phyloP scores from a whole-genome alignment of 2,797 vertebrate species.

The Cryptoblepharus egeriae region DNA sequence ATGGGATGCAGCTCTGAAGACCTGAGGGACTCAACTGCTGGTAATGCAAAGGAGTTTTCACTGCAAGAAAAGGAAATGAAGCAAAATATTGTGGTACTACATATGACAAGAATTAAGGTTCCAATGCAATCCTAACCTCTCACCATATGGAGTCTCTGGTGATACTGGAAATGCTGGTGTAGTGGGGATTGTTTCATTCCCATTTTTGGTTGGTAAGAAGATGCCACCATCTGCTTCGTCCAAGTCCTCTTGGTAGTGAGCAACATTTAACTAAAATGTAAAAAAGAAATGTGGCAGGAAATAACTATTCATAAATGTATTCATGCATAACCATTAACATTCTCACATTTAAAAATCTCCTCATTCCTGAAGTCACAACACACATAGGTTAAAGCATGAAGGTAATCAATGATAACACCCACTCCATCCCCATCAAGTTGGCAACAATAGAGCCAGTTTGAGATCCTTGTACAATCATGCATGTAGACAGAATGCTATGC shows the following conservation, averaged over 20 bases:
- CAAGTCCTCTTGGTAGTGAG: slow-evolving; percentile 71
- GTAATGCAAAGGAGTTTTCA: slow-evolving; percentile 77
- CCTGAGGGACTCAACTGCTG: slow-evolving; percentile 62
- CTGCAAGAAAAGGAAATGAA: slow-evolving; percentile 72
- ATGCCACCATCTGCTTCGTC: slow-evolving; percentile 73
- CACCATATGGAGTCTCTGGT: slow-evolving; percentile 81
- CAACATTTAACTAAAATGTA: slow-evolving; percentile 72
- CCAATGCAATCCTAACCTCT: not conserved
- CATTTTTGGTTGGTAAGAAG: slow-evolving; percentile 69
- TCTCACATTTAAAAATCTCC: not conserved
- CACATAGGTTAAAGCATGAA: not conserved
- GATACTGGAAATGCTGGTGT: slow-evolving; percentile 87
- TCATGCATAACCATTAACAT: not conserved
- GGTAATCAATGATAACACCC: not conserved
- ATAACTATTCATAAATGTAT: slow-evolving; percentile 6
- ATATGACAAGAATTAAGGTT: not conserved
- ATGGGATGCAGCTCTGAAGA: slow-evolving; percentile 51
- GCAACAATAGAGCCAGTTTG: too few relatives aligned
- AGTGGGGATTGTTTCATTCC: slow-evolving; percentile 76
- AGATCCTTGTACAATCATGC: too few relatives aligned
- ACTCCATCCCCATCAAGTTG: not conserved
- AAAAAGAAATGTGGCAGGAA: slow-evolving; percentile 11
- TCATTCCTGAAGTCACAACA: not conserved
- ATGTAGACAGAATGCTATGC: too few relatives aligned
- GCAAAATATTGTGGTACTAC: not conserved